Base-by-base conservation (phyloP, 2,113 vertebrate species). In the Cnemophilus loriae region DNA sequence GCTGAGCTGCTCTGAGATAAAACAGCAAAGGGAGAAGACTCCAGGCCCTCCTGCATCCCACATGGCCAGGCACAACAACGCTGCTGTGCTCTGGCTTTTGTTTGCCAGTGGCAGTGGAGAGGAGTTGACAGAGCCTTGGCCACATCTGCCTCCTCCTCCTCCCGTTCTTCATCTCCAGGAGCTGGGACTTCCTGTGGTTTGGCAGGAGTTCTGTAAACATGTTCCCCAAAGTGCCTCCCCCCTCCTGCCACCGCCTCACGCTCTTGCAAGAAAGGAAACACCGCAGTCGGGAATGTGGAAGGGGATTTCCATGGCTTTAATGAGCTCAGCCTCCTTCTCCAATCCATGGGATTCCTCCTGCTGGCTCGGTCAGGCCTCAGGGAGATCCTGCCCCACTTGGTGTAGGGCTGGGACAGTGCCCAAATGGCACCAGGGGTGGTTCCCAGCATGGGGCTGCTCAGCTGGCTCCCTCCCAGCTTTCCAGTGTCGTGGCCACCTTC, bases 131-230 rank as follows among this genome's bases (percentile, higher is more conserved):
- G 76, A 92, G 76, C 82, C 56, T 88, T 88, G 90, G 79, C 92
- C 59, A 63, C 77, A 47, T 94, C 61, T 65, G 67, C 81, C 78
- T 89, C 70, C 81, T 92, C 84, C 87, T 90, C 82, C 35, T 55
- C 70, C 78, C 3, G 5, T 79, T 91, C 89, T 69, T 92, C 95
- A 77, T 91, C 95, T 47, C 68, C 71, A 90, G 79, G 59, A 96
- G 92, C 93, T 92, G 85, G 75, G 90, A 87, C 95, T 93, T 97
- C 95, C 95, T 96, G 95, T 96, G 96, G 96, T 94, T 96, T 96
- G 96, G 95, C 95, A 96, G 88, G 49, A 95, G 65, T 75, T 90
- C 71, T 84, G 83, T 94, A 96, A 97, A 97, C 95, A 96, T 13
- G 23, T 63, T 93, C 68, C 68, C 82, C 64, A 93, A 93, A 88